phyloP scores from a whole-genome alignment of 1,140 invertebrate genomes.

The Babylonia areolata region DNA sequence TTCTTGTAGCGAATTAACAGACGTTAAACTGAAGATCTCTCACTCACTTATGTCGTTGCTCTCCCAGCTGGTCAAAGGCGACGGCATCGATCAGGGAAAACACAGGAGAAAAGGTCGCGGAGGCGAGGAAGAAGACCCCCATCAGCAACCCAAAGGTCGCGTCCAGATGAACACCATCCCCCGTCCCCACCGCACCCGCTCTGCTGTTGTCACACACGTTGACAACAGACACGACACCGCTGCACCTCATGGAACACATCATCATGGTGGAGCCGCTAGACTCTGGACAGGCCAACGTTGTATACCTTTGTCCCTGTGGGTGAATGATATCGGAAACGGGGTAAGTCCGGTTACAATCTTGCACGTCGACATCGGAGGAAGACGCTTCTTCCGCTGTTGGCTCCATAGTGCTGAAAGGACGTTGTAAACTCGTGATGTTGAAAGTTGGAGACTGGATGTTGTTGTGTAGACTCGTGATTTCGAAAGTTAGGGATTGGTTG shows the following conservation, averaged over 20 bases:
- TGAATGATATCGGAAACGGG: neutral
- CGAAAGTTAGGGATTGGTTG: neutral
- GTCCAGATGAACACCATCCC: slow-evolving; percentile 39
- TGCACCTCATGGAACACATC: slow-evolving; percentile 57
- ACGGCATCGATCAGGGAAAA: slow-evolving; percentile 46
- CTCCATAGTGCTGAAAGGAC: no score
- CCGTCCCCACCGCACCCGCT: slow-evolving; percentile 24
- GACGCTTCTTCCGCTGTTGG: no score
- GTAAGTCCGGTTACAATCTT: neutral
- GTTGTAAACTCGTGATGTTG: no score
- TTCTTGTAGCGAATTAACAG: no score
- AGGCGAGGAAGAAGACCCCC: slow-evolving; percentile 43
- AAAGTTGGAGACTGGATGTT: no score
- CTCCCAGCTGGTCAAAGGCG: slow-evolving; percentile 41
- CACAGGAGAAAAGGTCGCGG: slow-evolving; percentile 42
- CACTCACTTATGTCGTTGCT: slow-evolving; percentile 28
- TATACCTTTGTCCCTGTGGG: neutral
- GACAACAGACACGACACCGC: neutral
- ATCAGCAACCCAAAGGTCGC: slow-evolving; percentile 43
- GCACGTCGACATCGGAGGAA: no score
- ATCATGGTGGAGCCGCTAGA: slow-evolving; percentile 14
- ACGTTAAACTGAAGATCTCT: no score
- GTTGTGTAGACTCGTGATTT: neutral
- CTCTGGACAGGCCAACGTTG: neutral
- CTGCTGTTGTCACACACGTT: slow-evolving; percentile 22